Evolutionary conservation across 2,113 vertebrate genomes (phyloP), one percentile per base, ranked within the genome.

Genomic region (Tragelaphus imberbis): DNA sequence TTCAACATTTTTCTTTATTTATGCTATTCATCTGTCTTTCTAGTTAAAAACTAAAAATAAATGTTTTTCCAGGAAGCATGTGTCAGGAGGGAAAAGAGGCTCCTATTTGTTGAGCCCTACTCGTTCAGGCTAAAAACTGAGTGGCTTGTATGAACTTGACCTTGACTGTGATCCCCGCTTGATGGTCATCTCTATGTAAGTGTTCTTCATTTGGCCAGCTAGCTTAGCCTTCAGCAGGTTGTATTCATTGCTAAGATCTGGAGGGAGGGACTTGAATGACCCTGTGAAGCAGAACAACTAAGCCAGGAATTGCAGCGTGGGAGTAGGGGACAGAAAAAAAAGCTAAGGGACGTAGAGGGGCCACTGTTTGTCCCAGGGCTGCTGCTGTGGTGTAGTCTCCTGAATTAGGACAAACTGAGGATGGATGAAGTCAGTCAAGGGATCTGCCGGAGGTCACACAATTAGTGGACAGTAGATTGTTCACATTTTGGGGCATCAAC

Each of bases 241-340:
- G 65, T 88, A 95, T 91, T 75, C 27, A 13, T 71, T 95, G 47
- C 68, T 94, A 96, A 95, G 14, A 94, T 71, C 49, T 82, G 55
- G 86, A 93, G 19, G 56, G 91, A 97, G n/a, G 59, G 63, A 65
- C 90, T 98, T 91, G 94, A 49, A 82, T 97, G 97, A 96, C 8
- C 8, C 17, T 47, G 19, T 80, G 71, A 97, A 80, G 97, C 21
- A 58, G 6, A 97, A 53, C n/a, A 97, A 88, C 88, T 96, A 94
- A 98, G 59, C 93, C 75, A 65, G 49, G 88, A 55, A 90, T 53
- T 89, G 17, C 17, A 87, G 56, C 16, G 28, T 44, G 75, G 71
- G 21, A 84, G 51, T 25, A 63, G 63, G 49, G 44, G n/a, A n/a
- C 40, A 59, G 44, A 89, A 51, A 75, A 58, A 51, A 36, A 23